A percentile compares a stretch with the other conserved stretches of the same genome.
These are phyloP conservation scores for Rhadina sibilatrix DNA, from an alignment of 2,113 vertebrate genomes.

Conservation along the genomic window DNA sequence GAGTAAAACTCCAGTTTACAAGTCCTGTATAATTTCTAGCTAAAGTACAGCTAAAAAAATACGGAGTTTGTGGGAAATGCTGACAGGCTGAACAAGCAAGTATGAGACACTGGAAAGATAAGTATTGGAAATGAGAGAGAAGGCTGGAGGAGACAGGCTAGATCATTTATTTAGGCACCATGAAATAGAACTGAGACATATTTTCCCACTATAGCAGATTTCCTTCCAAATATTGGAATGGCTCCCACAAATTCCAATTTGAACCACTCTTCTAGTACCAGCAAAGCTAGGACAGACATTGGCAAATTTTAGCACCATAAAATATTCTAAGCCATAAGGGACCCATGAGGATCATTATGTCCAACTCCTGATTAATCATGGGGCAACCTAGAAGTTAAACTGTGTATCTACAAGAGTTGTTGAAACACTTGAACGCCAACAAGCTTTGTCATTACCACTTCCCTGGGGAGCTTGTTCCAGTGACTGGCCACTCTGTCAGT, in stretches of 20 bases:
- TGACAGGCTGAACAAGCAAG: neutral
- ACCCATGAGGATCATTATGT: neutral
- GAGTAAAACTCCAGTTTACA: neutral
- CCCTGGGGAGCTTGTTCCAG: neutral
- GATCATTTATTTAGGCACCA: neutral
- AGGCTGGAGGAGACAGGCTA: neutral
- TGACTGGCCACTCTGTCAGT: neutral
- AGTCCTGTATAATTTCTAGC: neutral
- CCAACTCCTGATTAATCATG: neutral
- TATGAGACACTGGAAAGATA: neutral
- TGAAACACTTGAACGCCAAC: neutral
- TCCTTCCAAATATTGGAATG: neutral
- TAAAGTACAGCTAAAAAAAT: neutral
- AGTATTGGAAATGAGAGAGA: neutral
- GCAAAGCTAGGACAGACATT: neutral
- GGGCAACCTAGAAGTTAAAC: neutral
- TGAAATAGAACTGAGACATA: neutral
- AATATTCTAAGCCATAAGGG: neutral
- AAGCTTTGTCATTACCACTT: neutral
- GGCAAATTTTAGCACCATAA: neutral
- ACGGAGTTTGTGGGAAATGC: neutral
- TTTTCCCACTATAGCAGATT: neutral
- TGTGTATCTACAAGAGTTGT: accelerated
- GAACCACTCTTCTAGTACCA: neutral
- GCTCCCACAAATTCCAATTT: neutral